These are phyloP conservation scores for Microplitis demolitor DNA, from an alignment of 1,140 invertebrate genomes.

Conservation along the genomic window DNA sequence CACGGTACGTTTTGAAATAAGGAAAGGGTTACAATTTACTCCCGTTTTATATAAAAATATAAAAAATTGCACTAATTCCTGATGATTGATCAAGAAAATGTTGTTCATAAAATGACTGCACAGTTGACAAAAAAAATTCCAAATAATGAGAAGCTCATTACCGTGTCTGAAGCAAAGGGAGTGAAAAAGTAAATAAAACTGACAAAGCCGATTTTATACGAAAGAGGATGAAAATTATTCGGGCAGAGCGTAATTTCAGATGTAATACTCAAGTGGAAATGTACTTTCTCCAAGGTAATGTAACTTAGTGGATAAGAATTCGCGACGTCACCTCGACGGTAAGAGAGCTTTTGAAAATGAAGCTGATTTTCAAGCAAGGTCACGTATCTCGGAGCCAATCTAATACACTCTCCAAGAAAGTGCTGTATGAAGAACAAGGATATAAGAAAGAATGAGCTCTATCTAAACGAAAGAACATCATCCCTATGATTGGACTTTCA, in stretches of 20 bases:
- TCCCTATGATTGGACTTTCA: conserved; percentile 39
- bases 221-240: background rate
- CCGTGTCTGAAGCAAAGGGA: background rate
- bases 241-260: background rate
- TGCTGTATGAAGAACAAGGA: conserved; percentile 33
- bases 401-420: conserved; percentile 48
- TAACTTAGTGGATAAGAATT: conserved; percentile 15
- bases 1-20: no score
- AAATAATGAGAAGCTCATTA: background rate
- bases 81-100: background rate
- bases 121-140: background rate
- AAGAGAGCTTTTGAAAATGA: conserved; percentile 42
- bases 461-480: conserved; percentile 32
- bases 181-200: background rate
- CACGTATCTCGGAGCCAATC: conserved; percentile 59
- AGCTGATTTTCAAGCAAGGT: conserved; percentile 56
- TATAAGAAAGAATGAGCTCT: conserved; percentile 6
- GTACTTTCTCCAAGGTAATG: background rate
- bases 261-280: background rate
- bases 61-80: no score
- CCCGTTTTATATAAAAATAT: no score
- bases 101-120: background rate
- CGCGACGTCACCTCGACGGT: background rate
- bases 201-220: background rate
- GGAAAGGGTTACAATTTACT: no score